Evolutionary conservation across 92 coral and sea anemone species (phyloP), one percentile per base, ranked within the genome.

Genomic region (Umimayanthus chanpuru): DNA sequence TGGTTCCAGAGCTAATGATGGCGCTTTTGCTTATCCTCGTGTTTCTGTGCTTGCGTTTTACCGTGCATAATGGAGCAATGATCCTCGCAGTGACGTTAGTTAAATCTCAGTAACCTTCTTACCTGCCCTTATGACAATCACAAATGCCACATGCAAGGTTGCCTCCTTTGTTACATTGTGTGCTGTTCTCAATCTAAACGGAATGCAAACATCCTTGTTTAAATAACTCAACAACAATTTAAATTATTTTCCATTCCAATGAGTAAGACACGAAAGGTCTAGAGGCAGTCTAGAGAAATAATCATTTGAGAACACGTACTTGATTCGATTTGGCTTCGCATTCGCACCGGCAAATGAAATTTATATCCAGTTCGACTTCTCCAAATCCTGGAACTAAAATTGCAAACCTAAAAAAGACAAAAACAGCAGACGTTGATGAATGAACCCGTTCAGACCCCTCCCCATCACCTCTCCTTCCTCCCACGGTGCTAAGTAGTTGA

Each of bases 321-420:
- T 88, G 89, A 79, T 76, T 82, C 78, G 81, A 73, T n/a, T 76
- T 64, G 56, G 91, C 76, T 29, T 93, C 94, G 82, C 98, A 96
- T 23, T 94, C 79, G 79, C 98, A 96, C 73, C 88, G 77, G 79
- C 98, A 96, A 21, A 93, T 91, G 44, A 73, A 93, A 85, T 90
- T 93, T 56, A 96, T 49, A 55, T 93, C 93, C 40, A 96, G 74
- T 77, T 89, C 93, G 16, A 93, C 93, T 55, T 90, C 79, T 20
- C 98, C 98, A 81, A 96, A 96, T 41, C 98, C 98, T 25, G 98
- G 94, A 21, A 93, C 94, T 78, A 91, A 93, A 79, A 96, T 89
- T 4, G 89, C 88, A 49, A 96, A 92, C 29, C 98, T 96, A 47
- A 65, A 87, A 80, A 79, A 20, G 39, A 36, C 40, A 25, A 79